These are phyloP conservation scores for Scelioninae gen. 1 DNA, from an alignment of 2,888 invertebrate genomes.

Conservation along the genomic window DNA sequence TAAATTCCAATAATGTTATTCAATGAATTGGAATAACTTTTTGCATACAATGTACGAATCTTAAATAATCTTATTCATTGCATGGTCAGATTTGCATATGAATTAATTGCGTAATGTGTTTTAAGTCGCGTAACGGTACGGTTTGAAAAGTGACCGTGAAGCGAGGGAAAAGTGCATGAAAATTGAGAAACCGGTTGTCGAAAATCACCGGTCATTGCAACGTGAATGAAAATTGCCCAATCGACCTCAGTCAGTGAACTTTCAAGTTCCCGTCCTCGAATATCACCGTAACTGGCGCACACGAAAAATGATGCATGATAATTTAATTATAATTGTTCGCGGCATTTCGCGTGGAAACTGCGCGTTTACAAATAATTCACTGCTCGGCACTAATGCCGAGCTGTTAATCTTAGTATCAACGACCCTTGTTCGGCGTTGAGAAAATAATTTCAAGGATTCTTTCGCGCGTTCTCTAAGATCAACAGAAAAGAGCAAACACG, in stretches of 20 bases:
- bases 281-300: conserved; percentile 4
- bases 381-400: conserved; percentile 27
- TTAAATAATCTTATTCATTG: conserved; percentile 8
- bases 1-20: not conserved
- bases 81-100: conserved; percentile 14
- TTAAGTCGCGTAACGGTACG: conserved; percentile 12
- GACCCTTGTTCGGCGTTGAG: conserved; percentile 66
- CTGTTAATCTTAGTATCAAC: conserved; percentile 69
- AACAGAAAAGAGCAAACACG: conserved; percentile 71
- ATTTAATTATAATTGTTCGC: conserved; percentile 33
- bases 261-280: conserved; percentile 5
- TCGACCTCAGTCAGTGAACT: conserved; percentile 39
- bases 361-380: conserved; percentile 41
- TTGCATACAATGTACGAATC: conserved; percentile 14
- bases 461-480: conserved; percentile 69
- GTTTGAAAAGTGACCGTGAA: conserved; percentile 43
- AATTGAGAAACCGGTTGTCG: conserved; percentile 28
- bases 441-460: conserved; percentile 71
- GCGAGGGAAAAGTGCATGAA: conserved; percentile 24
- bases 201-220: conserved; percentile 1
- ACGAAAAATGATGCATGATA: conserved; percentile 3
- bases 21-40: not conserved
- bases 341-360: conserved; percentile 19
- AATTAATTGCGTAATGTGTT: conserved; percentile 20
- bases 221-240: conserved; percentile 23